These are phyloP conservation scores for Microhierax caerulescens DNA, from an alignment of 2,797 vertebrate genomes.

Conservation along the genomic window DNA sequence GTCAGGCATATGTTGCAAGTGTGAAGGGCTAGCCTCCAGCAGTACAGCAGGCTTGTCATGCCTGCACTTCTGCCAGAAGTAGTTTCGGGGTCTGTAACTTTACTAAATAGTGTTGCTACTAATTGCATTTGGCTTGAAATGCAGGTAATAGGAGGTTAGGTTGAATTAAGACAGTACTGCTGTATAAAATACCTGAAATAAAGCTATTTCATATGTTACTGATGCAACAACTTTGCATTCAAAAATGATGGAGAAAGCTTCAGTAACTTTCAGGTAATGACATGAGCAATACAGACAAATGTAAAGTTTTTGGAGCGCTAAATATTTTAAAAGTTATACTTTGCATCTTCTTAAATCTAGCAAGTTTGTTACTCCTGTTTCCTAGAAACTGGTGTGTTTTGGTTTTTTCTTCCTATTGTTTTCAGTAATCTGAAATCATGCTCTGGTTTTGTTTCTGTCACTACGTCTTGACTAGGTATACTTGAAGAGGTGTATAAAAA, in stretches of 20 bases:
- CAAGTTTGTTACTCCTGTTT: not conserved
- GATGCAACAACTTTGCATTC: not conserved
- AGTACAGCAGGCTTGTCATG: not conserved
- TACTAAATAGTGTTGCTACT: not conserved
- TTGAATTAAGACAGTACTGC: not conserved
- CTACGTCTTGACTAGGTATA: not conserved
- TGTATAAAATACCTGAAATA: not conserved
- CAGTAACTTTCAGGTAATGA: not conserved
- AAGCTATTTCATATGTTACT: not conserved
- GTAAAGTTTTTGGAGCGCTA: not conserved
- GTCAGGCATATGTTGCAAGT: not conserved
- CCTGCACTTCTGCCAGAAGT: not conserved
- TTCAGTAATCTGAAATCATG: not conserved
- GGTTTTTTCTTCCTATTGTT: not conserved
- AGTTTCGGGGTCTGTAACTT: not conserved
- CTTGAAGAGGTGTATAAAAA: not conserved
- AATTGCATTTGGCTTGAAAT: not conserved
- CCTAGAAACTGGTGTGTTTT: not conserved
- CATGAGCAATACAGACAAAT: not conserved
- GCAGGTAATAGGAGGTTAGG: not conserved
- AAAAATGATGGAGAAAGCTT: not conserved
- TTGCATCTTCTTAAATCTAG: not conserved
- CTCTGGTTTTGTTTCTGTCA: not conserved
- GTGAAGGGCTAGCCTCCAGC: not conserved
- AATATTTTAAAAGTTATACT: not conserved